These are phyloP conservation scores for Pygathrix nemaeus DNA, from an alignment of 2,113 vertebrate species.

Conservation along the genomic window DNA sequence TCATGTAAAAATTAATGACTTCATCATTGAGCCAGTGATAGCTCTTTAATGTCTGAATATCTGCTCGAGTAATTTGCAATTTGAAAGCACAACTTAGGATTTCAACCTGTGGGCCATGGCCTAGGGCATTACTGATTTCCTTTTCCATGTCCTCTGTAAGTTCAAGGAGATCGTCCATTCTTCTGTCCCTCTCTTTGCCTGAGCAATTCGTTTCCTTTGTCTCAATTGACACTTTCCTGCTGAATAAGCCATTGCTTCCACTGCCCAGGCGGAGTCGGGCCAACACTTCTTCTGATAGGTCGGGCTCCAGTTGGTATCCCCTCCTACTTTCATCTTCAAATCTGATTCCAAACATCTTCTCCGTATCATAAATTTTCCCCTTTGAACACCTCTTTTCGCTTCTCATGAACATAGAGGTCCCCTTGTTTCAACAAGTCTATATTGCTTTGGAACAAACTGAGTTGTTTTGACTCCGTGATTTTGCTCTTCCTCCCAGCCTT, in stretches of 20 bases:
- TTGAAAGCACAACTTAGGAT: constrained; percentile 93
- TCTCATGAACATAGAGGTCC: too few relatives aligned
- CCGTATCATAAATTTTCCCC: too few relatives aligned
- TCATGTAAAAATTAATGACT: constrained; percentile 98
- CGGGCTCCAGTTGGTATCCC: too few relatives aligned
- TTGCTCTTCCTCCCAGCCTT: constrained; percentile 53
- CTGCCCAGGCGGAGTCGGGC: constrained; percentile 84
- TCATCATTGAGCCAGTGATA: constrained; percentile 94
- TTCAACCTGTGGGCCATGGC: constrained; percentile 84
- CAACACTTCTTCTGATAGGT: too few relatives aligned
- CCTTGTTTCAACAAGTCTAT: too few relatives aligned
- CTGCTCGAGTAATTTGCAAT: constrained; percentile 90
- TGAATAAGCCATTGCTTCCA: constrained; percentile 74
- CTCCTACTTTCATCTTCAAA: too few relatives aligned
- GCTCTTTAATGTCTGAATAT: constrained; percentile 90
- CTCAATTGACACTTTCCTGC: constrained; percentile 70
- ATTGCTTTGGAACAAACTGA: constrained; percentile 77
- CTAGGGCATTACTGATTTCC: constrained; percentile 87
- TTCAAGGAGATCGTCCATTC: constrained; percentile 85
- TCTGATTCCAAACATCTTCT: too few relatives aligned
- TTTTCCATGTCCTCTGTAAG: constrained; percentile 90
- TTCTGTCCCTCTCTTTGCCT: constrained; percentile 79
- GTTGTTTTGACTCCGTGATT: constrained; percentile 36
- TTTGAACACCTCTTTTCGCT: too few relatives aligned
- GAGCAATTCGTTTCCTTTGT: constrained; percentile 70